Base-by-base conservation (phyloP, 2,888 invertebrate species). In the Leptogaster cylindrica region DNA sequence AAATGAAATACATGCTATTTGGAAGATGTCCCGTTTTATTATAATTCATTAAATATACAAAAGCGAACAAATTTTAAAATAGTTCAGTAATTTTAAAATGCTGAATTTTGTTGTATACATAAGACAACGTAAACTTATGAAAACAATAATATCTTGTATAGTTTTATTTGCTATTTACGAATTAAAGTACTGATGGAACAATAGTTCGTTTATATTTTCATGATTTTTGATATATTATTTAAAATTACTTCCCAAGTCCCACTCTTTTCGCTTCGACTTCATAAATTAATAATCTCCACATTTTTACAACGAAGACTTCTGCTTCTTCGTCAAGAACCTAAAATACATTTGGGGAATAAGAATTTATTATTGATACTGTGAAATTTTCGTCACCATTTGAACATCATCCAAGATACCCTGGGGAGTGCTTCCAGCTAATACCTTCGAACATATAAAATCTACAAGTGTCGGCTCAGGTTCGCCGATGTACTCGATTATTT, bases 301-400 rank as follows among this genome's bases (percentile, higher is more conserved):
- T 96, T 87, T 99, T 99, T 72, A 99, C 97, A 75, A 99, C 97
- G 85, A 99, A 99, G 73, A 97, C 97, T 84, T 99, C 98, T 2
- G 99, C 99, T 82, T 99, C 99, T 80, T 99, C 98, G 81, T 99
- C 99, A 77, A 99, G 86, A 73, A 99, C 97, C 97, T 97, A 80
- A 2, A 79, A 81, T 70, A 72, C 72, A 73, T 73, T 18, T 27
- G 39, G 7, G 44, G 10, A 51, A 10, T n/a, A 27, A 25, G 5
- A 39, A 14, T 20, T 7, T 20, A 6, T 50, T n/a, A 50, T 27
- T 12, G 10, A 50, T n/a, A 36, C 2, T 65, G 14, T 14, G 8
- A 41, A 46, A 23, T n/a, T 12, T 25, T 14, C 76, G 81, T 79
- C 80, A 97, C 98, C 97, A 98, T 97, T 84, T 96, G 94, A 75